Evolutionary conservation across 2,888 invertebrate genomes (phyloP).

Genomic region (Eretmocerus hayati): DNA sequence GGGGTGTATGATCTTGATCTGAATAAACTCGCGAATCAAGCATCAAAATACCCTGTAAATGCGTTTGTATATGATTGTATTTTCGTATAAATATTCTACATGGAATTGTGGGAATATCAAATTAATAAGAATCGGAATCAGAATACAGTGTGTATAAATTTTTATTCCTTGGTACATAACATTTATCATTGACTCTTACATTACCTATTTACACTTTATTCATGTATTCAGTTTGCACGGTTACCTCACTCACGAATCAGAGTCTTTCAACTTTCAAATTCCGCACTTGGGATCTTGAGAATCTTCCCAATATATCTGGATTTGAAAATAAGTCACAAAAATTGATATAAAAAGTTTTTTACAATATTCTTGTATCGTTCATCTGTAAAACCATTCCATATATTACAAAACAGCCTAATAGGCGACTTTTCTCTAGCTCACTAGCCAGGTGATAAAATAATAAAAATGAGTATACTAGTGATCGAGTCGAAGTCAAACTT

Average conservation of each 20-base stretch:
- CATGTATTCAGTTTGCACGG: slow-evolving; percentile 9
- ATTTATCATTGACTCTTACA: background rate
- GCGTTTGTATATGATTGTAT: slow-evolving; percentile 23
- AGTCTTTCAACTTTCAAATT: too few species aligned
- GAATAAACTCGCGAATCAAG: slow-evolving; percentile 13
- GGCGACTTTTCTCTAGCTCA: too few species aligned
- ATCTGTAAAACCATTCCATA: too few species aligned
- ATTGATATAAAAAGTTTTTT: too few species aligned
- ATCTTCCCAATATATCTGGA: too few species aligned
- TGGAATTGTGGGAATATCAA: slow-evolving; percentile 20
- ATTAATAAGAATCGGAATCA: slow-evolving; percentile 21
- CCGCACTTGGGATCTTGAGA: too few species aligned
- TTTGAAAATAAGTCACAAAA: too few species aligned
- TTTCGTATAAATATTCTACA: slow-evolving; percentile 23
- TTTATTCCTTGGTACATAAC: slow-evolving; percentile 20
- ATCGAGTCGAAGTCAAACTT: too few species aligned
- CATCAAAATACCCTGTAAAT: slow-evolving; percentile 17
- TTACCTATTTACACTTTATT: slow-evolving; percentile 19
- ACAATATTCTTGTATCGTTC: too few species aligned
- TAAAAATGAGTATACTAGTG: too few species aligned
- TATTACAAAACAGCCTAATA: too few species aligned
- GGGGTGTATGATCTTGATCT: slow-evolving; percentile 12
- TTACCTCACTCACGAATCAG: background rate
- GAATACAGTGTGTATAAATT: slow-evolving; percentile 23
- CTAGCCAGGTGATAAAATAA: too few species aligned